A percentile compares a stretch with the other conserved stretches of the same genome.
Evolutionary conservation across 2,888 invertebrate genomes (phyloP).

Genomic region (Liposcelis brunnea): DNA sequence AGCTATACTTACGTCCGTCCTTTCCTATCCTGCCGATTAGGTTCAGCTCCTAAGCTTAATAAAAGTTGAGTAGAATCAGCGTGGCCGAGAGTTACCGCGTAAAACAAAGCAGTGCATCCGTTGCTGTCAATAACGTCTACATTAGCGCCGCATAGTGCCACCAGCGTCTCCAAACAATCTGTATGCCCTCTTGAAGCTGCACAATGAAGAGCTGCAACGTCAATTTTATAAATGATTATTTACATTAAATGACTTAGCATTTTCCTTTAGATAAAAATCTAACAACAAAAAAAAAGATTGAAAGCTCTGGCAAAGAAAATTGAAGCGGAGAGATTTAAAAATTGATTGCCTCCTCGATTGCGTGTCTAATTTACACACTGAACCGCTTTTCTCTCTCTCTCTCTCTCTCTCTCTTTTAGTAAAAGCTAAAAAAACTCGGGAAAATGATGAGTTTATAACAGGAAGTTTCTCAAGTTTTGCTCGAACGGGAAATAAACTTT

Average conservation of each 20-base stretch:
- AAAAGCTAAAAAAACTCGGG: background rate
- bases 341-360: no score
- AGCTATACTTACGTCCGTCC: constrained; percentile 51
- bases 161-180: constrained; percentile 73
- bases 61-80: constrained; percentile 81
- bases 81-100: constrained; percentile 90
- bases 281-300: no score
- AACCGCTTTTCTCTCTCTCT: no score
- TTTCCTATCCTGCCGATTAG: constrained; percentile 81
- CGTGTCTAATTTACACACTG: no score
- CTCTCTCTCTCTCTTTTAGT: no score
- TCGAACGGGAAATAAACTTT: background rate
- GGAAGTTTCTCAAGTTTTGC: no score
- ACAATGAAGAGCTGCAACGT: constrained; percentile 67
- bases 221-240: no score
- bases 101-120: constrained; percentile 91
- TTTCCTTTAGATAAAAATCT: background rate
- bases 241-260: no score
- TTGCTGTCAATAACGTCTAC: constrained; percentile 83
- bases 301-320: no score
- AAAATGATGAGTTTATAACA: background rate
- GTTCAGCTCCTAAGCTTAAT: constrained; percentile 76
- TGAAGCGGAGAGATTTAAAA: no score
- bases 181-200: constrained; percentile 92
- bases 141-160: constrained; percentile 73